These are phyloP conservation scores for Aphidius gifuensis DNA, from an alignment of 1,140 invertebrate genomes.

Conservation along the genomic window DNA sequence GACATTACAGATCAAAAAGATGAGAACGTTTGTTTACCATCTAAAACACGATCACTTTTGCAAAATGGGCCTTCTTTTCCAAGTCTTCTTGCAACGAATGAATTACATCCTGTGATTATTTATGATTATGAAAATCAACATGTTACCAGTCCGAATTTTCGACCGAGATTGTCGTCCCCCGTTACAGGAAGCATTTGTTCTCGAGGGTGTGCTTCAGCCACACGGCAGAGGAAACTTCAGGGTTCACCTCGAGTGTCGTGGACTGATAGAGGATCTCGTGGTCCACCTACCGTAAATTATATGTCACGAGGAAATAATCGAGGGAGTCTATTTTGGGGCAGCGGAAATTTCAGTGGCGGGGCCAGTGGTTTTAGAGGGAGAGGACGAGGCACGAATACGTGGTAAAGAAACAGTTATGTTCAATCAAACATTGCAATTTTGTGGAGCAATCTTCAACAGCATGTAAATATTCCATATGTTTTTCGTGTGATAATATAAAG, in stretches of 20 bases:
- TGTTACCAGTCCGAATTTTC: conserved; percentile 28
- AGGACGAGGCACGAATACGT: conserved; percentile 32
- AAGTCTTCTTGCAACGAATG: conserved; percentile 12
- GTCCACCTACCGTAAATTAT: conserved; percentile 32
- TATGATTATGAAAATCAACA: conserved; percentile 38
- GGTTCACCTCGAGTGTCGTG: conserved; percentile 44
- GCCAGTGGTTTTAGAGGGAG: conserved; percentile 30
- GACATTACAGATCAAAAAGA: conserved; percentile 30
- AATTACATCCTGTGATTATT: conserved; percentile 29
- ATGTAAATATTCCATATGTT: too few species aligned
- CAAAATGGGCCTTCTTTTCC: conserved; percentile 30
- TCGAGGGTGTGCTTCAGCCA: conserved; percentile 27
- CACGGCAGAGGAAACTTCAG: conserved; percentile 38
- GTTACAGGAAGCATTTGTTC: conserved; percentile 27
- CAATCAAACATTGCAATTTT: too few species aligned
- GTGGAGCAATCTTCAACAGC: too few species aligned
- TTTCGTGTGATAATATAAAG: too few species aligned
- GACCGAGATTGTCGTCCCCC: conserved; percentile 30
- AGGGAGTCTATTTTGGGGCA: conserved; percentile 41
- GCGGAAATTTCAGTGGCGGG: conserved; percentile 37
- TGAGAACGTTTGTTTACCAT: conserved; percentile 14
- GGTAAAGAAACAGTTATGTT: conserved; percentile 15
- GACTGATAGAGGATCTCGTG: conserved; percentile 44
- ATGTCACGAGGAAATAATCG: conserved; percentile 41
- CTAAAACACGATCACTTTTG: conserved; percentile 27